Percentiles rank a stretch among this genome's conserved stretches.
Conservation (phyloP, 1,140 invertebrate genomes). For the Drosophila novamexicana region DNA sequence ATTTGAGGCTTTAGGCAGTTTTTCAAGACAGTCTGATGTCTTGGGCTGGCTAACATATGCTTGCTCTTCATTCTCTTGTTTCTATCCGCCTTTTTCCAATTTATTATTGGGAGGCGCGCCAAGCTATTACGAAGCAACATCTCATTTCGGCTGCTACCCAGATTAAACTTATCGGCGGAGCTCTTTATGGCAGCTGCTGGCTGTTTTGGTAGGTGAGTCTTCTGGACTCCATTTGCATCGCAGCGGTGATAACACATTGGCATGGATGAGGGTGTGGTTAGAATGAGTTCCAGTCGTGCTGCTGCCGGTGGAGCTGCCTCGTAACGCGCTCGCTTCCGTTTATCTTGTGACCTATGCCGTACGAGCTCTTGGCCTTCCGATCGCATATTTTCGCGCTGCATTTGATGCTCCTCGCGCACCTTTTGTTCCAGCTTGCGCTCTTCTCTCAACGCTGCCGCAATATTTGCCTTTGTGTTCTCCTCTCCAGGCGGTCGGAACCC, state of each 20-base stretch:
- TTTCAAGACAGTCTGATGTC: neutral
- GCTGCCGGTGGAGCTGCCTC: conserved; percentile 40
- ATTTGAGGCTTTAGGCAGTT: neutral
- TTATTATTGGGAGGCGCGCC: neutral
- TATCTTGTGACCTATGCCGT: neutral
- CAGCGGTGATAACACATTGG: neutral
- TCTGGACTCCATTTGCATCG: neutral
- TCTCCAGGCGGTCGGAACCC: conserved; percentile 33
- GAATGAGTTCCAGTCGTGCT: conserved; percentile 36
- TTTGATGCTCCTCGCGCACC: conserved; percentile 52
- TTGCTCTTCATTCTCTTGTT: neutral
- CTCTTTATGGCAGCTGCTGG: neutral
- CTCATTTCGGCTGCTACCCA: neutral
- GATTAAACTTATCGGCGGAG: neutral
- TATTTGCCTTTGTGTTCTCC: conserved; percentile 5
- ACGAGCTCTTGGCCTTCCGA: neutral
- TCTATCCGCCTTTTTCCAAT: neutral
- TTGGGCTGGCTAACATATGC: neutral
- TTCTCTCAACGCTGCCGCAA: conserved; percentile 36
- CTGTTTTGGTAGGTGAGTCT: neutral
- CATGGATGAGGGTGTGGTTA: neutral
- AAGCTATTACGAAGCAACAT: neutral
- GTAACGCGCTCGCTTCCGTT: conserved; percentile 31
- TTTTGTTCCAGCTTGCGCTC: conserved; percentile 50
- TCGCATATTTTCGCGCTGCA: conserved; percentile 10